Conservation (phyloP, 64 coral and sea anemone genomes). For the Montipora sp. region DNA sequence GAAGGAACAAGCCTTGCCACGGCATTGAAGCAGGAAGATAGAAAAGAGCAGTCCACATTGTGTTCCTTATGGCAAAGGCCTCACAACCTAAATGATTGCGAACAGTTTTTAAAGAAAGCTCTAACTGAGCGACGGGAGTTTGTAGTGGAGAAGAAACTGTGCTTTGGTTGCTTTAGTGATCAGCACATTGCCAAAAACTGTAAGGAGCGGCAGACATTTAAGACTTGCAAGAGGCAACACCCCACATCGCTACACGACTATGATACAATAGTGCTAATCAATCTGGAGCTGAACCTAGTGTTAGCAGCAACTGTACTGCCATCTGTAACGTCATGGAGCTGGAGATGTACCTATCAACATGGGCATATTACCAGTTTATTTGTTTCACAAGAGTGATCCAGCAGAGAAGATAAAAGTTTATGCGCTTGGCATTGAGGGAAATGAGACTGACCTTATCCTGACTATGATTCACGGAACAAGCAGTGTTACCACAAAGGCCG, state of each 20-base stretch:
- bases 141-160: conserved; percentile 53
- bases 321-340: conserved; percentile 39
- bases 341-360: conserved; percentile 57
- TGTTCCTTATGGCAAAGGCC: conserved; percentile 38
- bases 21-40: not conserved
- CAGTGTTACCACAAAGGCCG: conserved; percentile 43
- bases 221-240: conserved; percentile 72
- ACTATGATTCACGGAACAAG: conserved; percentile 70
- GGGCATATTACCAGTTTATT: conserved; percentile 62
- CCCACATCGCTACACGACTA: conserved; percentile 69
- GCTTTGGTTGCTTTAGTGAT: conserved; percentile 36
- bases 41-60: not conserved
- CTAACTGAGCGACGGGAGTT: conserved; percentile 29
- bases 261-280: not conserved
- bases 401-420: conserved; percentile 62
- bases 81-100: conserved; percentile 65
- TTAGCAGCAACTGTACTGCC: conserved; percentile 17
- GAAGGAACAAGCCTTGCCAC: not conserved
- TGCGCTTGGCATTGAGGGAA: conserved; percentile 71
- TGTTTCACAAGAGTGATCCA: conserved; percentile 45
- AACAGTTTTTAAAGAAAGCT: conserved; percentile 1
- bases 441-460: conserved; percentile 51
- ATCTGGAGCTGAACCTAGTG: not conserved
- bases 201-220: conserved; percentile 47
- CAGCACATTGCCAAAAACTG: conserved; percentile 59